Evolutionary conservation across 1,140 invertebrate genomes (phyloP).

Genomic region (Drosophila subobscura): DNA sequence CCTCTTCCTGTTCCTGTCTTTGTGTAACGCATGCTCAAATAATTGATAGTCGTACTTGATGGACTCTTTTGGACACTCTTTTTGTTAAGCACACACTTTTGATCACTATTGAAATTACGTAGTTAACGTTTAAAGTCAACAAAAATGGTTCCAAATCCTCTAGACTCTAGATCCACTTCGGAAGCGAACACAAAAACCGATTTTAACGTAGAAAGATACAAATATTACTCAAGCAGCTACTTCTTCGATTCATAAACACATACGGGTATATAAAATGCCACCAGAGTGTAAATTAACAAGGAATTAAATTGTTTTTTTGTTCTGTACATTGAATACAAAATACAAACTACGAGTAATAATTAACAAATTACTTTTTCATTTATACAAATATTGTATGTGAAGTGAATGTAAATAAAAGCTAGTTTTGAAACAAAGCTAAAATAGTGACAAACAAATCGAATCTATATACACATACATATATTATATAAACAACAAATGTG

Average conservation of each 20-base stretch:
- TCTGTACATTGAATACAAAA: constrained; percentile 46
- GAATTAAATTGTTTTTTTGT: constrained; percentile 54
- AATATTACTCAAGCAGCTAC: constrained; percentile 34
- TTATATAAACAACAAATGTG: constrained; percentile 58
- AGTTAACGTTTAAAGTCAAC: constrained; percentile 32
- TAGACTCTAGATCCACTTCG: too few species aligned
- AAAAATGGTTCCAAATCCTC: constrained; percentile 46
- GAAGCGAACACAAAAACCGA: constrained; percentile 36
- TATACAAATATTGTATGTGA: constrained; percentile 10
- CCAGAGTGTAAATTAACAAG: constrained; percentile 45
- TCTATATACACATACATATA: constrained; percentile 47
- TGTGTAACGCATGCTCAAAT: constrained; percentile 46
- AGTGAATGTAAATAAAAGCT: constrained; percentile 68
- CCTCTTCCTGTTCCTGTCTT: neutral
- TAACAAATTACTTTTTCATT: constrained; percentile 10
- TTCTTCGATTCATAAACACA: constrained; percentile 31
- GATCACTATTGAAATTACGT: constrained; percentile 37
- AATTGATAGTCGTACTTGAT: constrained; percentile 9
- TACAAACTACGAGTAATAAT: neutral
- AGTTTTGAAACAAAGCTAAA: constrained; percentile 53
- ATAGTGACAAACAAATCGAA: constrained; percentile 27
- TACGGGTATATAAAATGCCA: constrained; percentile 5
- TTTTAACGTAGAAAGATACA: constrained; percentile 60
- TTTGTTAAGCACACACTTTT: constrained; percentile 6
- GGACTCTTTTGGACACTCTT: neutral